Evolutionary conservation across 2,888 invertebrate genomes (phyloP).

Genomic region (Melitaea athalia): DNA sequence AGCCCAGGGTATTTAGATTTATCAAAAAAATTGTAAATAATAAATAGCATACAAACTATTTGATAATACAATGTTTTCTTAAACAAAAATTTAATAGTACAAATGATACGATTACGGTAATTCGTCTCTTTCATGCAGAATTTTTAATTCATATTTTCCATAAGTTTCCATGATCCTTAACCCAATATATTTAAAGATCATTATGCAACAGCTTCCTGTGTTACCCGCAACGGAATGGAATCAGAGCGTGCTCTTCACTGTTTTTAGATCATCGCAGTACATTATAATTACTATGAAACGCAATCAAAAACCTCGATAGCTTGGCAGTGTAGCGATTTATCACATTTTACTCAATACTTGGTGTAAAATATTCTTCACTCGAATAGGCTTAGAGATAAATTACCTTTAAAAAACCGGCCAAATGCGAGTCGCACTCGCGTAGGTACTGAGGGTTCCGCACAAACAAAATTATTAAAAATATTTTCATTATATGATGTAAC

Average conservation of each 20-base stretch:
- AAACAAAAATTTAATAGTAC: background rate
- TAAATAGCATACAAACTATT: too few relatives aligned
- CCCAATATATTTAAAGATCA: conserved; percentile 14
- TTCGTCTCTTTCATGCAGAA: background rate
- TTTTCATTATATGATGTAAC: too few relatives aligned
- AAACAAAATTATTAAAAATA: too few relatives aligned
- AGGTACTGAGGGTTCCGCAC: too few relatives aligned
- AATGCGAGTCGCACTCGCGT: too few relatives aligned
- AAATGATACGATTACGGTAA: conserved; percentile 10
- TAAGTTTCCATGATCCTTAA: conserved; percentile 6
- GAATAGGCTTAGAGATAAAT: too few relatives aligned
- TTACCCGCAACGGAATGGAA: conserved; percentile 22
- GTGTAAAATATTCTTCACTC: too few relatives aligned
- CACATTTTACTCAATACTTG: conserved; percentile 17
- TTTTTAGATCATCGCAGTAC: conserved; percentile 26
- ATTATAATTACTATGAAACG: conserved; percentile 27
- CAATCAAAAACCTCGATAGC: conserved; percentile 25
- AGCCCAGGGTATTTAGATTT: too few relatives aligned
- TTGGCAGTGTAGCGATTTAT: conserved; percentile 20
- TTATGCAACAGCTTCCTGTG: background rate
- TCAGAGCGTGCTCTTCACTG: conserved; percentile 29
- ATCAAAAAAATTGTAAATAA: too few relatives aligned
- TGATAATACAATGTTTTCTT: background rate
- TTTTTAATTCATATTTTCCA: background rate
- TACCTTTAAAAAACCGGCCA: too few relatives aligned